phyloP scores from a whole-genome alignment of 2,888 invertebrate species.

The Rhamphomyia laevipes region DNA sequence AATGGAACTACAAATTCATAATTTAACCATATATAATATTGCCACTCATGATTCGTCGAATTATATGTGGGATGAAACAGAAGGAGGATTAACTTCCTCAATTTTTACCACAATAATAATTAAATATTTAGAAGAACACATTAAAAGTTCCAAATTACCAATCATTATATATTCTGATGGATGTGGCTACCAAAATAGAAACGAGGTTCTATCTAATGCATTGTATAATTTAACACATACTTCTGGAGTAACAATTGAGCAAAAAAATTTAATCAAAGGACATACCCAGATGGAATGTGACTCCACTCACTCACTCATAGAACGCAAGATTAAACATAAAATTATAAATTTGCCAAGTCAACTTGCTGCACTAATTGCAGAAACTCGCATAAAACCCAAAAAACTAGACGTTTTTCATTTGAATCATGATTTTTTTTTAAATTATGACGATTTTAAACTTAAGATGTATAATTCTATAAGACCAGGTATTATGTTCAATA shows the following conservation, averaged over 20 bases:
- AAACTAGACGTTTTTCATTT: neutral
- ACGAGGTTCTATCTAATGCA: conserved; percentile 1
- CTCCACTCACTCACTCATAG: no score
- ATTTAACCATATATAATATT: conserved; percentile 7
- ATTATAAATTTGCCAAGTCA: neutral
- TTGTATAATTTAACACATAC: neutral
- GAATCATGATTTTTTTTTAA: neutral
- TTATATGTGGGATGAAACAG: conserved; percentile 9
- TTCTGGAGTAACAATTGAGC: no score
- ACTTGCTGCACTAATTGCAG: neutral
- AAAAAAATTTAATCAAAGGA: no score
- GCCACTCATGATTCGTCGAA: conserved; percentile 2
- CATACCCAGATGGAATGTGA: no score
- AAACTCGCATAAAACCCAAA: neutral
- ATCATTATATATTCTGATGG: conserved; percentile 5
- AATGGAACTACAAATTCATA: conserved; percentile 6
- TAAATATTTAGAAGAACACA: no score
- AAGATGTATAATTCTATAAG: no score
- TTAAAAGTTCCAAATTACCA: no score
- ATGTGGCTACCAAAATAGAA: conserved; percentile 2
- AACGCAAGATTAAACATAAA: neutral
- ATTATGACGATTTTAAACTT: no score
- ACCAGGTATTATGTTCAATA: no score
- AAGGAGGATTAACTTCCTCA: conserved; percentile 5
- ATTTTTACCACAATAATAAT: no score